Evolutionary conservation across 2,113 vertebrate species (phyloP), one percentile per base, ranked within the genome.

Genomic region (Xyrauchen texanus): DNA sequence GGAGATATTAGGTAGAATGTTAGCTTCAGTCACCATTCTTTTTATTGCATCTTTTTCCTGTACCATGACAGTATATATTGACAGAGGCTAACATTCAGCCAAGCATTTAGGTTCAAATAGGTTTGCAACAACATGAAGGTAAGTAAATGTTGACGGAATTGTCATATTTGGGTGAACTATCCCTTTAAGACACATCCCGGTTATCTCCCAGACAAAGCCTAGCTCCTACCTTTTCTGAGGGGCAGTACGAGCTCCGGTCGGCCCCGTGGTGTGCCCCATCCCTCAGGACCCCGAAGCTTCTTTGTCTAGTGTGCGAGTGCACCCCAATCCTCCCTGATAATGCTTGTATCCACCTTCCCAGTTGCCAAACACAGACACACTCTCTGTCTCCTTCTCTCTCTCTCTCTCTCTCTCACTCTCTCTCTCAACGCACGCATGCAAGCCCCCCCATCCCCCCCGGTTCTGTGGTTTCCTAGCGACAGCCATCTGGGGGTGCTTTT

Each of bases 381-480:
- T 62, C 58, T 65, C 80, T 64, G 16, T 49, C 68, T 52, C 61
- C 8, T 60, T 51, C 63, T 51, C 70, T 62, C 15, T 34, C 21
- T 34, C 21, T 34, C 21, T 34, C 21, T 34, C 68, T 70, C 53
- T 61, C 86, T 70, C 87, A 79, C 82, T 74, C 78, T 83, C 87
- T 89, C 88, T 88, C 21, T 34, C 21, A 83, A 82, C 82, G 78
- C 66, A 71, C 77, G 86, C 89, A 86, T 85, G 84, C 91, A 87
- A 90, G 87, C 87, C 87, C 44, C 85, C 72, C 91, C 91, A 86
- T 87, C 44, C 85, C 72, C 91, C 91, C 89, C 91, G 87, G 92
- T 91, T 92, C 92, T 91, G 87, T 91, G 90, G 92, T 94, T 89
- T 90, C 91, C 90, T 93, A 93, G 92, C 91, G 86, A 94, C 91